These are phyloP conservation scores for Candidula unifasciata DNA, from an alignment of 2,888 invertebrate genomes.

Conservation along the genomic window DNA sequence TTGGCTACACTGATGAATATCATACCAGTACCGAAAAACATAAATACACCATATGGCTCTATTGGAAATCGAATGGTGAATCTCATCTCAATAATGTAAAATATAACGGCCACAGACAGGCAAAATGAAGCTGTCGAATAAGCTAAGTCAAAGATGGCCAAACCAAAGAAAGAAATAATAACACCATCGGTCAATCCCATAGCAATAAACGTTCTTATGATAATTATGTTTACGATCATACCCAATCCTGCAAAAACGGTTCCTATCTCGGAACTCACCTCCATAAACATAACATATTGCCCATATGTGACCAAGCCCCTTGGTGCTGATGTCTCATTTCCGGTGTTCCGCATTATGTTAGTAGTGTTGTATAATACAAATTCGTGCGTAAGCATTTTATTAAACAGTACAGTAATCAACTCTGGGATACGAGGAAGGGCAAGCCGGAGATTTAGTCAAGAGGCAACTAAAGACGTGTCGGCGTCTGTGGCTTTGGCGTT, in stretches of 20 bases:
- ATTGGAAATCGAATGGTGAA: neutral
- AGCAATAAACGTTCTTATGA: slow-evolving; percentile 7
- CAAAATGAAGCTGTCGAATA: neutral
- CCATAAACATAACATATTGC: slow-evolving; percentile 3
- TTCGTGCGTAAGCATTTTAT: too few species aligned
- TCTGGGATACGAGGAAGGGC: too few species aligned
- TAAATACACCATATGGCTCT: neutral
- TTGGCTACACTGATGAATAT: neutral
- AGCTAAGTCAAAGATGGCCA: slow-evolving; percentile 1
- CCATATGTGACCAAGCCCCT: neutral
- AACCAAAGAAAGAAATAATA: neutral
- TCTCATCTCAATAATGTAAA: neutral
- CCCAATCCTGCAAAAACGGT: neutral
- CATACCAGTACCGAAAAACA: neutral
- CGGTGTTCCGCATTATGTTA: too few species aligned
- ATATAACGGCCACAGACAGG: neutral
- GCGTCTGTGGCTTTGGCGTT: too few species aligned
- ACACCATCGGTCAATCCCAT: slow-evolving; percentile 28
- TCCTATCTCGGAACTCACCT: neutral
- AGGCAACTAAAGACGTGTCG: too few species aligned
- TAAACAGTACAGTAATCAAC: too few species aligned
- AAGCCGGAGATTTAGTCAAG: too few species aligned
- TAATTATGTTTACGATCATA: neutral
- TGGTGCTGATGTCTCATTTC: too few species aligned
- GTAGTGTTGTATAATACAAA: too few species aligned